Conservation (phyloP, 2,113 vertebrate species). For the Psittacula cyanocephala region DNA sequence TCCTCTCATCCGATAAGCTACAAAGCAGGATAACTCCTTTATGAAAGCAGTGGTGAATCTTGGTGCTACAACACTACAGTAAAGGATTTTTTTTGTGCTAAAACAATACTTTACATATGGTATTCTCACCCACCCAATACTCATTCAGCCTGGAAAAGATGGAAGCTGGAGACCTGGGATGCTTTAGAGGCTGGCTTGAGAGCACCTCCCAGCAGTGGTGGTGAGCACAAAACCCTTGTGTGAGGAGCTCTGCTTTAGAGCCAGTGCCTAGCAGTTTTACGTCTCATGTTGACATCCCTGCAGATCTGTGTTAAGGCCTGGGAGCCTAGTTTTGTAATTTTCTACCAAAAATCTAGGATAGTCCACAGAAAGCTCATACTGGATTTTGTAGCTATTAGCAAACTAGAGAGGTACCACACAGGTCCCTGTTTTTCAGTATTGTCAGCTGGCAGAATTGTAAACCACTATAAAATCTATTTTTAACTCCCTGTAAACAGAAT, state of each 20-base stretch:
- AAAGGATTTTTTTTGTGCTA: not conserved
- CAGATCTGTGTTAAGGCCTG: not conserved
- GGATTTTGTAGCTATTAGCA: not conserved
- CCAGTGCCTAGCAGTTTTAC: rapidly evolving
- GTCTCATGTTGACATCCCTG: not conserved
- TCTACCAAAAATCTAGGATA: not conserved
- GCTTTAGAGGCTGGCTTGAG: not conserved
- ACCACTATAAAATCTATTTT: not conserved
- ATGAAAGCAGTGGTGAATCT: not conserved
- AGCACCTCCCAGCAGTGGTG: not conserved
- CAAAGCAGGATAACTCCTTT: not conserved
- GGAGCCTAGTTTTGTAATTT: not conserved
- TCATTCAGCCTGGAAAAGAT: not conserved
- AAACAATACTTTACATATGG: rapidly evolving
- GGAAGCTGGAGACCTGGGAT: not conserved
- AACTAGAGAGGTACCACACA: not conserved
- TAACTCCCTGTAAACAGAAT: not conserved
- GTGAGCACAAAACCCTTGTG: not conserved
- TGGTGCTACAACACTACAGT: rapidly evolving
- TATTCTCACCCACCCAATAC: not conserved
- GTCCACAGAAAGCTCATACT: not conserved
- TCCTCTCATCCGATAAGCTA: not conserved
- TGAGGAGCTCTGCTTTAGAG: not conserved
- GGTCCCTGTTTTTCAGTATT: not conserved
- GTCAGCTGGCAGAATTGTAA: not conserved